Evolutionary conservation across 2,888 invertebrate genomes (phyloP), one percentile per base, ranked within the genome.

Genomic region (Stenoptilia bipunctidactyla): DNA sequence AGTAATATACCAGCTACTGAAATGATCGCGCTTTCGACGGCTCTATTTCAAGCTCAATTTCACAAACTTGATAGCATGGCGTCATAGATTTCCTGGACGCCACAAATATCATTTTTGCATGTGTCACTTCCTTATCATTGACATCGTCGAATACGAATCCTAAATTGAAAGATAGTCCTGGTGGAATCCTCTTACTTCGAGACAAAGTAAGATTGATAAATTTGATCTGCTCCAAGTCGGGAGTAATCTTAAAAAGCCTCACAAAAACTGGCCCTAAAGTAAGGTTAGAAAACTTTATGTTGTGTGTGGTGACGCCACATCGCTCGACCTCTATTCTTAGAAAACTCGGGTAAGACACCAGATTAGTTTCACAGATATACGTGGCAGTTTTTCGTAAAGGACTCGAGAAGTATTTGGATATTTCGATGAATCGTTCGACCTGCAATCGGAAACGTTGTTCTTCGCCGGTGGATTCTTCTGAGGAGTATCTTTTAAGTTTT

Each of bases 21-120:
- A n/a, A n/a, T n/a, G n/a, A 34, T 14, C 34, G 2, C 4, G 56
- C 47, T 50, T 74, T 76, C 42, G 58, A 61, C 3, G 61, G 55
- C 10, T 61, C 59, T 39, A 80, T 67, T 35, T 60, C 46, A 33
- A 82, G 49, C 44, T 73, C 67, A n/a, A 77, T 74, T 53, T 77
- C 76, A 44, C 79, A 80, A 27, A 80, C 61, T 47, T 82, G 82
- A 45, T 80, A 82, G 43, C 82, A 80, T 0, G 80, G 79, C 0
- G 80, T 80, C 0, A 67, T 58, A 0, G 75, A 67, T 52, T 74
- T 79, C 46, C 73, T 66, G 1, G 75, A 69, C 8, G 79, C 79
- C 0, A 79, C 80, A 43, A 79, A 76, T 40, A 79, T 65, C 55
- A 80, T 69, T 53, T 70, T 79, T 0, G 69, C 61, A 27, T 68